These are phyloP conservation scores for Eupithecia vulgata DNA, from an alignment of 2,888 invertebrate species.

Conservation along the genomic window DNA sequence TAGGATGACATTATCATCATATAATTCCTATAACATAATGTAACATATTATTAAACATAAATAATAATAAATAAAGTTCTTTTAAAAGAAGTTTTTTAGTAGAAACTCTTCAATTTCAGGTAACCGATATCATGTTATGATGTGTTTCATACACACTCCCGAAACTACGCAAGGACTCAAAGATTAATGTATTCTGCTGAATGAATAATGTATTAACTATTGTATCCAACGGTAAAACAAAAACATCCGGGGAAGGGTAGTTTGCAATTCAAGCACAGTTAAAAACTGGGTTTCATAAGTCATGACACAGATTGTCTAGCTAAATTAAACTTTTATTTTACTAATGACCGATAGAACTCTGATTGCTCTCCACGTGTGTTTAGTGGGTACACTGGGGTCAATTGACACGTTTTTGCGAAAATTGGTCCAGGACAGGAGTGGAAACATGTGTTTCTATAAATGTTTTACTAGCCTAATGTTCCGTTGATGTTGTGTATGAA, in stretches of 20 bases:
- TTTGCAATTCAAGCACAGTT: slow-evolving; percentile 26
- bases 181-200: slow-evolving; percentile 54
- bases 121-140: not conserved
- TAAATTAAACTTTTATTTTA: not conserved
- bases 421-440: too few relatives aligned
- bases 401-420: too few relatives aligned
- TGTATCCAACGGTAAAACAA: slow-evolving; percentile 51
- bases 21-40: too few relatives aligned
- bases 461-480: too few relatives aligned
- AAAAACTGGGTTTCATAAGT: not conserved
- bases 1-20: too few relatives aligned
- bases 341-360: not conserved
- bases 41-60: not conserved
- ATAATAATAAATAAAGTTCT: not conserved
- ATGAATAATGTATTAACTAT: slow-evolving; percentile 60
- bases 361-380: not conserved
- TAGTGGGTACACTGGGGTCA: too few relatives aligned
- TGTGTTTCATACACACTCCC: slow-evolving; percentile 20
- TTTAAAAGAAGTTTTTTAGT: not conserved
- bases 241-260: slow-evolving; percentile 47
- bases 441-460: too few relatives aligned
- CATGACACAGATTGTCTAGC: not conserved
- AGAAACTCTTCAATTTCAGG: too few relatives aligned
- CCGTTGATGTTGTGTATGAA: too few relatives aligned
- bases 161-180: slow-evolving; percentile 41